Evolutionary conservation across 2,797 vertebrate genomes (phyloP), one percentile per base, ranked within the genome.

Genomic region (Hephaestus fuliginosus): DNA sequence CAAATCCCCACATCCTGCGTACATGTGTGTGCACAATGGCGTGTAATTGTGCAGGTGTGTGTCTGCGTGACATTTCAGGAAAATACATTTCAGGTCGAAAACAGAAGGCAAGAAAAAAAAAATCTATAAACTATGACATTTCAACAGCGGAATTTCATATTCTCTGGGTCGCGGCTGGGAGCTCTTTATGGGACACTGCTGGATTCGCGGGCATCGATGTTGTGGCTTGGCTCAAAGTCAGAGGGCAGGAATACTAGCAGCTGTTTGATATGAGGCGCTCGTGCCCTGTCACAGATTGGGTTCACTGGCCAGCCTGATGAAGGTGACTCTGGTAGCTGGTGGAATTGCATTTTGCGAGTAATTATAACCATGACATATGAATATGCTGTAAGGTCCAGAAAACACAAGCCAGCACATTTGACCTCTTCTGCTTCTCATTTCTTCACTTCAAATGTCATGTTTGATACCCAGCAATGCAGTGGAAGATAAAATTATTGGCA

Each of bases 51-150:
- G 58, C 44, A 68, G 20, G 13, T 75, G 74, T 79, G 30, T 64
- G 52, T 64, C 60, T 63, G 48, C 0, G 15, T 87, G 89, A 90
- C 87, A 90, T 94, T 92, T 92, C 14, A 49, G 73, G 39, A 80
- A 85, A 89, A 82, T 58, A 28, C 2, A 87, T 72, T 74, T 80
- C 55, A 65, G 57, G 76, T 74, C 0, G 3, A 85, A 78, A 88
- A 84, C 70, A 73, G 73, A 74, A 70, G 43, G 33, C 18, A 28
- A 39, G 28, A 25, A 25, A 25, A 60, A 60, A 55, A 76, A 82
- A 84, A 83, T 90, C 84, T 62, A 89, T 90, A 83, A 82, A 81
- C 85, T 56, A 7, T 92, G 91, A 91, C 88, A 90, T 94, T 93
- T 92, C 76, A 78, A 4, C 70, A 53, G 56, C n/a, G 11, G 48